Evolutionary conservation across 2,888 invertebrate genomes (phyloP).

Genomic region (Dendrolimus houi): DNA sequence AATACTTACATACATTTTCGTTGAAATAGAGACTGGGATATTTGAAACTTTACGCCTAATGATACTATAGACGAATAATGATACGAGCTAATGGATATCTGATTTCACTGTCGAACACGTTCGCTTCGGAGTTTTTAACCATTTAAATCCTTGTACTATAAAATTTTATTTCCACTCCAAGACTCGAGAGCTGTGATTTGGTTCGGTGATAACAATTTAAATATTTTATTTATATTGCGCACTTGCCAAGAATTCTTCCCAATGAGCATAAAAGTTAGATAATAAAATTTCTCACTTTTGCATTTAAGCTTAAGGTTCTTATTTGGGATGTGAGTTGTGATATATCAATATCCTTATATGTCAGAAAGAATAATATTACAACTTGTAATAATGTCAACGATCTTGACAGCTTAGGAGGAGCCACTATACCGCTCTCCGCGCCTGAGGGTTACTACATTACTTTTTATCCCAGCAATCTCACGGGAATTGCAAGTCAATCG

Average conservation of each 20-base stretch:
- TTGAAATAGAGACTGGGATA: too few species aligned
- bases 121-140: not conserved
- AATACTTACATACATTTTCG: too few species aligned
- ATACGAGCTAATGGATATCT: constrained; percentile 51
- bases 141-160: constrained; percentile 13
- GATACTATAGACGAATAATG: constrained; percentile 17
- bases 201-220: constrained; percentile 26
- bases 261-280: constrained; percentile 25
- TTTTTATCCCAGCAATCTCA: too few species aligned
- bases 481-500: too few species aligned
- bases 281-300: constrained; percentile 21
- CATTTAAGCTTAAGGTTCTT: constrained; percentile 11
- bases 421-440: too few species aligned
- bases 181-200: constrained; percentile 20
- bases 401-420: too few species aligned
- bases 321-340: too few species aligned
- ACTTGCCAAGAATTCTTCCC: constrained; percentile 21
- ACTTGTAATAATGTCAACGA: too few species aligned
- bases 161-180: constrained; percentile 23
- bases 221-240: constrained; percentile 24
- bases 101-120: constrained; percentile 21
- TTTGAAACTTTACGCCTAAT: too few species aligned
- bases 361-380: too few species aligned
- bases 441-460: too few species aligned
- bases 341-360: too few species aligned